Conservation (phyloP, 2,797 vertebrate genomes). For the Sebastolobus altivelis region DNA sequence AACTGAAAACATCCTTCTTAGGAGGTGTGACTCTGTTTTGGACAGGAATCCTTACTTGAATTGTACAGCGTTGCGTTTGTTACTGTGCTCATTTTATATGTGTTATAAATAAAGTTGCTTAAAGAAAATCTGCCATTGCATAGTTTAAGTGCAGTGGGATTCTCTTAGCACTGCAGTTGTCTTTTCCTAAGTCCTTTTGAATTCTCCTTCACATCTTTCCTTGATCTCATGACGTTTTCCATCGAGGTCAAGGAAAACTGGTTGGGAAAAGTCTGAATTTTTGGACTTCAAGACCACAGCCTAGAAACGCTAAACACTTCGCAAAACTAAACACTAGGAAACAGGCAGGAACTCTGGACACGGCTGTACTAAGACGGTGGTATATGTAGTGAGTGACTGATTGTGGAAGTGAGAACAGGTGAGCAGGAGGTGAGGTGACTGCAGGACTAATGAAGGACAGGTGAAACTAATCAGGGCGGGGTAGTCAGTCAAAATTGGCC, state of each 20-base stretch:
- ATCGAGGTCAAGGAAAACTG: too few species aligned
- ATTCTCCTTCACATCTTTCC: not conserved
- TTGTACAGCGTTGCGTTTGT: rapidly evolving
- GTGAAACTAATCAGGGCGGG: not conserved
- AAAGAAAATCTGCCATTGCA: rapidly evolving
- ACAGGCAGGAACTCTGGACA: too few species aligned
- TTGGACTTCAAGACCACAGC: too few species aligned
- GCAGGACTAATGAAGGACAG: not conserved
- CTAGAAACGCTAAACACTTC: too few species aligned
- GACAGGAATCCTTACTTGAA: not conserved
- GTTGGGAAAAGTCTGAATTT: too few species aligned
- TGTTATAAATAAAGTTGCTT: not conserved
- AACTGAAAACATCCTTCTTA: rapidly evolving
- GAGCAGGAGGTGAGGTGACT: not conserved
- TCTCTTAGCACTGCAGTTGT: not conserved
- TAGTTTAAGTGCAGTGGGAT: too few species aligned
- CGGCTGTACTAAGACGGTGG: rapidly evolving
- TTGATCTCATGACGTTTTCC: not conserved
- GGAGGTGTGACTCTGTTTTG: not conserved
- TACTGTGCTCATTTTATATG: not conserved
- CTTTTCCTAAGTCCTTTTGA: not conserved
- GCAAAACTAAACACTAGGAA: too few species aligned
- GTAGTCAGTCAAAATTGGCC: not conserved
- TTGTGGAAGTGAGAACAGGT: not conserved
- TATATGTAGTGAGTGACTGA: not conserved